Conservation (phyloP, 2,797 vertebrate genomes). For the Trachurus trachurus region DNA sequence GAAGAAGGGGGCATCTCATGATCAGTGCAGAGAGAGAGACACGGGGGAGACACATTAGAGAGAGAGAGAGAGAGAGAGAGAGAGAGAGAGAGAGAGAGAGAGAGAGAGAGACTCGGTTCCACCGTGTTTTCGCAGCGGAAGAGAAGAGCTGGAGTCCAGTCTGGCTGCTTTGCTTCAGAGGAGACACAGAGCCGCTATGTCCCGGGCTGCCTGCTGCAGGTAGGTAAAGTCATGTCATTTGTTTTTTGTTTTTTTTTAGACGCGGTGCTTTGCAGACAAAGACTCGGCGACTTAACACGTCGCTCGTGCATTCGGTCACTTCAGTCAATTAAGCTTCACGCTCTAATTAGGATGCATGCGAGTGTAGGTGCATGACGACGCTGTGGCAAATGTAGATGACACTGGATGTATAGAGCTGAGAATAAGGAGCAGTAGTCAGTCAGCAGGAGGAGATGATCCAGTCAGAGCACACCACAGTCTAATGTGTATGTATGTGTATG, state of each 20-base stretch:
- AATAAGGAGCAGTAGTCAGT: background rate
- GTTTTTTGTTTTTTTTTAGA: background rate
- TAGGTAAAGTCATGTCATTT: conserved; percentile 47
- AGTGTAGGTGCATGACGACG: conserved; percentile 34
- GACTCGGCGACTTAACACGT: background rate
- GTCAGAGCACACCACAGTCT: background rate
- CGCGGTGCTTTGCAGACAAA: conserved; percentile 6
- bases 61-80: background rate
- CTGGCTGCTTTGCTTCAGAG: conserved; percentile 66
- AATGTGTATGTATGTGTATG: background rate
- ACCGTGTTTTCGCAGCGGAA: conserved; percentile 76
- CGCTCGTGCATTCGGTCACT: conserved; percentile 6
- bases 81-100: conserved; percentile 22
- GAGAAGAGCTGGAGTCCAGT: conserved; percentile 75
- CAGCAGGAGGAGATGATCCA: background rate
- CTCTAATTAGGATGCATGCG: conserved; percentile 43
- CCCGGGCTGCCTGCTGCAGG: conserved; percentile 81
- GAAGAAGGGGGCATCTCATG: conserved; percentile 92
- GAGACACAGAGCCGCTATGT: conserved; percentile 73
- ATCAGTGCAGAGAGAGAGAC: conserved; percentile 75
- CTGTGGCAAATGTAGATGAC: conserved; percentile 40
- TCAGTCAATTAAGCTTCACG: conserved; percentile 36
- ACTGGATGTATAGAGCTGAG: conserved; percentile 12
- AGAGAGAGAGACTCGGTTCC: conserved; percentile 42
- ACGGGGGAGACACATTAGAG: conserved; percentile 19